These are phyloP conservation scores for Seladonia tumulorum DNA, from an alignment of 2,888 invertebrate species.

Conservation along the genomic window DNA sequence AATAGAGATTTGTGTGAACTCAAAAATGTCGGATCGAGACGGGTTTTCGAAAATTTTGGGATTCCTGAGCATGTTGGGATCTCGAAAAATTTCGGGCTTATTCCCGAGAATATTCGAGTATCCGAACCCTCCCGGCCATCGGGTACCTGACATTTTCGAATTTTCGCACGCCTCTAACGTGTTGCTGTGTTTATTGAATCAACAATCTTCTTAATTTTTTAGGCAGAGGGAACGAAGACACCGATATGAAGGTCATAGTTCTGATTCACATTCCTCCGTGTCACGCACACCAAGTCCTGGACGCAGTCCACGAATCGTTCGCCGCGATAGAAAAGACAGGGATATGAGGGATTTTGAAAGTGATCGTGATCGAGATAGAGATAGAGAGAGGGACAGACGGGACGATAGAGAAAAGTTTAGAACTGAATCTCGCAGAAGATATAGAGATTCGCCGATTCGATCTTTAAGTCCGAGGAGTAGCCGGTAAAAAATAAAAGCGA, in stretches of 20 bases:
- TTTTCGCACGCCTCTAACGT: background rate
- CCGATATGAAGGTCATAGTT: constrained; percentile 85
- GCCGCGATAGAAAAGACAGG: constrained; percentile 79
- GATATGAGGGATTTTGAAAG: constrained; percentile 76
- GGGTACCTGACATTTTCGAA: too few species aligned
- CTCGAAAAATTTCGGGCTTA: background rate
- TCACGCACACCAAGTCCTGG: constrained; percentile 84
- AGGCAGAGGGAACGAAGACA: constrained; percentile 95
- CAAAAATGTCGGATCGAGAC: background rate
- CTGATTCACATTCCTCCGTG: constrained; percentile 82
- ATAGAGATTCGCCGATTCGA: constrained; percentile 79
- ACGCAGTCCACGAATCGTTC: constrained; percentile 78
- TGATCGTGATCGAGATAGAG: constrained; percentile 74
- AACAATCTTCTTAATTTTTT: constrained; percentile 74
- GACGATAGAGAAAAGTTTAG: constrained; percentile 80
- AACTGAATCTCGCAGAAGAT: constrained; percentile 77
- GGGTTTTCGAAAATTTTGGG: background rate
- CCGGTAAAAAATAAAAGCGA: constrained; percentile 71
- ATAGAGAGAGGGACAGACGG: constrained; percentile 76
- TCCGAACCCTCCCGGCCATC: too few species aligned
- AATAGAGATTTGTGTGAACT: background rate
- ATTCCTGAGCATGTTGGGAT: background rate
- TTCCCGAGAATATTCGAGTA: too few species aligned
- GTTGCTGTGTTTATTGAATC: background rate
- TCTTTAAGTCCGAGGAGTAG: constrained; percentile 80